Percentiles rank a stretch among this genome's conserved stretches.
Evolutionary conservation across 2,113 vertebrate genomes (phyloP).

Genomic region (Hipposideros armiger): DNA sequence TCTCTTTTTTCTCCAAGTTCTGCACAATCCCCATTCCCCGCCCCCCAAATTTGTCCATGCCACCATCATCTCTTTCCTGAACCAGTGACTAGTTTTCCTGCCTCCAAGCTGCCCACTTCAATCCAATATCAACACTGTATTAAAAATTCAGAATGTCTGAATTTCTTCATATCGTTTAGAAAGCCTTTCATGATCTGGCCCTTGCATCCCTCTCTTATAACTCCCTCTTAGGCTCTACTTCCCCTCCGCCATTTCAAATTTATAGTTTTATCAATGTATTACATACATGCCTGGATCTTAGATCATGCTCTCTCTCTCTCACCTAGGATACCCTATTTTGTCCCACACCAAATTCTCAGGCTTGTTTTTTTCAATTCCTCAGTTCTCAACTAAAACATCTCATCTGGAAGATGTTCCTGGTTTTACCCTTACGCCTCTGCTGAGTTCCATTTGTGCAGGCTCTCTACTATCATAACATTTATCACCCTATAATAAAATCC

Average conservation of each 20-base stretch:
- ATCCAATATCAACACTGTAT: background rate
- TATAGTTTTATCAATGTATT: background rate
- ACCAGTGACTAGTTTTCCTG: background rate
- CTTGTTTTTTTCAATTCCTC: background rate
- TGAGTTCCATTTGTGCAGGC: background rate
- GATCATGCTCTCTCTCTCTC: background rate
- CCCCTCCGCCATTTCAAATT: background rate
- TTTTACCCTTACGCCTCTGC: background rate
- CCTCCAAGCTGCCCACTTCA: background rate
- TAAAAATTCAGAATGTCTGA: background rate
- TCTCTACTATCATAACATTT: background rate
- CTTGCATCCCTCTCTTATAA: background rate
- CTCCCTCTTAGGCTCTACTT: background rate
- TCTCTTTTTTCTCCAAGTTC: background rate
- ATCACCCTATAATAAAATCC: background rate
- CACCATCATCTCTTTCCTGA: background rate
- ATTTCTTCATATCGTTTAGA: background rate
- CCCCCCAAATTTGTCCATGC: background rate
- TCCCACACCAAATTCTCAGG: background rate
- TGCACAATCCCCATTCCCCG: too few relatives aligned
- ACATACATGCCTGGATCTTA: background rate
- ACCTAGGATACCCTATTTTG: background rate
- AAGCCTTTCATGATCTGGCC: background rate
- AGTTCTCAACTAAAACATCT: background rate
- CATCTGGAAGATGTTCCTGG: background rate